Conservation (phyloP, 1,140 invertebrate species). For the Streblospio benedicti region DNA sequence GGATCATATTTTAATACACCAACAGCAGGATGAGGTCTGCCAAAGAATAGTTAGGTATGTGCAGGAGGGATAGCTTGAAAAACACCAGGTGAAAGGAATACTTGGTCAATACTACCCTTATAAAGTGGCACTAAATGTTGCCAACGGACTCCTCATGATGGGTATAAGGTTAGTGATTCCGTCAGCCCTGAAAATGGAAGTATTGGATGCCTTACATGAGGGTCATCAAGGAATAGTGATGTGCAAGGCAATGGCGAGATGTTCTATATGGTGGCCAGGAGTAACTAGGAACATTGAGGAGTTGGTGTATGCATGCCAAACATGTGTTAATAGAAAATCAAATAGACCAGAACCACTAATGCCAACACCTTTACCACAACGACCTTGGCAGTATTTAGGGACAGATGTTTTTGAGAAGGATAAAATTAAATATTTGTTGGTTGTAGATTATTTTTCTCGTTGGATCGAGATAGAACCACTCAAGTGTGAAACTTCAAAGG, state of each 20-base stretch:
- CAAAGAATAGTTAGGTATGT: neutral
- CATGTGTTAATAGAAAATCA: neutral
- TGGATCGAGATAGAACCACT: conserved; percentile 5
- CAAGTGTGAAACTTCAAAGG: neutral
- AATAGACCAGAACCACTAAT: conserved; percentile 6
- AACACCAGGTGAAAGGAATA: neutral
- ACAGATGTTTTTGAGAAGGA: conserved; percentile 7
- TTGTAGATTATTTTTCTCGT: conserved; percentile 9
- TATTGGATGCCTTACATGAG: conserved; percentile 14
- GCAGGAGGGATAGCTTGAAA: neutral
- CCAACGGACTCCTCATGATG: conserved; percentile 10
- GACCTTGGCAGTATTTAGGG: conserved; percentile 10
- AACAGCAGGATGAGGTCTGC: neutral
- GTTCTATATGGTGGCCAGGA: conserved; percentile 21
- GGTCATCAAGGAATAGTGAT: conserved; percentile 17
- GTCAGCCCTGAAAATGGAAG: neutral
- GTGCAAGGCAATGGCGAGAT: conserved; percentile 14
- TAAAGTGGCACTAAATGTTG: conserved; percentile 1
- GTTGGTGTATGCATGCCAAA: neutral
- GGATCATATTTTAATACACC: neutral
- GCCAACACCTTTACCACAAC: neutral
- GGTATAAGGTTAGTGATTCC: conserved; percentile 8
- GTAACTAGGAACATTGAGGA: conserved; percentile 6
- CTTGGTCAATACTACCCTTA: neutral
- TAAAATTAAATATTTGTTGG: neutral